phyloP scores from a whole-genome alignment of 2,113 vertebrate species.

The Tylochromis polylepis region DNA sequence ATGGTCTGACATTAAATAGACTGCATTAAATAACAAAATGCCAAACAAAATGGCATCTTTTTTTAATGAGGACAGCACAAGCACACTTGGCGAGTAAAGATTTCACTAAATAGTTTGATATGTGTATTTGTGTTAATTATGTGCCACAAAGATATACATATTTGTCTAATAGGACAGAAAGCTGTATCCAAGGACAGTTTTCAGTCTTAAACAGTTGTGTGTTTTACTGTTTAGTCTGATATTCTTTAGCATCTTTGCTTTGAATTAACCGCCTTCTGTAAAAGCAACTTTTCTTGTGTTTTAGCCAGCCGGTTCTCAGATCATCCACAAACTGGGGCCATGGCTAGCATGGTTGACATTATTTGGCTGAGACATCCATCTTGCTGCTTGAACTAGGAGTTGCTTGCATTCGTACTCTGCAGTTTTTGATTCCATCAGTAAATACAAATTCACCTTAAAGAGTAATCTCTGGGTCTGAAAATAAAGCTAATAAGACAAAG shows the following conservation, averaged over 20 bases:
- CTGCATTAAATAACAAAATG: background rate
- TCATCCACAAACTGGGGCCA: background rate
- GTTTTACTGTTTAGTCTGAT: background rate
- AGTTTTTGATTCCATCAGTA: background rate
- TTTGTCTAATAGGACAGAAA: background rate
- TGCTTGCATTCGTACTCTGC: background rate
- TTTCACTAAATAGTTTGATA: background rate
- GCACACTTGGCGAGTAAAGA: background rate
- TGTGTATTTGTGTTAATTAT: no score
- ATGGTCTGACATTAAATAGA: background rate
- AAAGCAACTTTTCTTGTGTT: background rate
- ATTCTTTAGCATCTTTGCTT: background rate
- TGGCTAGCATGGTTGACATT: background rate
- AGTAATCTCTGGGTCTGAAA: background rate
- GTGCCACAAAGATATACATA: background rate
- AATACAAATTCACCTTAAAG: background rate
- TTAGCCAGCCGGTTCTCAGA: background rate
- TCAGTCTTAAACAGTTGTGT: background rate
- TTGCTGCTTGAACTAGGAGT: background rate
- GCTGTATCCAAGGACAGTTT: background rate
- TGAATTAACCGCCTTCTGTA: background rate
- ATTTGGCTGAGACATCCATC: background rate
- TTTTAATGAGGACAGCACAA: background rate
- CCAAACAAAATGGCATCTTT: background rate
- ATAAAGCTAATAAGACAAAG: background rate